Percentiles rank a stretch among this genome's conserved stretches.
These are phyloP conservation scores for Octonoba sinensis DNA, from an alignment of 2,888 invertebrate genomes.

Conservation along the genomic window DNA sequence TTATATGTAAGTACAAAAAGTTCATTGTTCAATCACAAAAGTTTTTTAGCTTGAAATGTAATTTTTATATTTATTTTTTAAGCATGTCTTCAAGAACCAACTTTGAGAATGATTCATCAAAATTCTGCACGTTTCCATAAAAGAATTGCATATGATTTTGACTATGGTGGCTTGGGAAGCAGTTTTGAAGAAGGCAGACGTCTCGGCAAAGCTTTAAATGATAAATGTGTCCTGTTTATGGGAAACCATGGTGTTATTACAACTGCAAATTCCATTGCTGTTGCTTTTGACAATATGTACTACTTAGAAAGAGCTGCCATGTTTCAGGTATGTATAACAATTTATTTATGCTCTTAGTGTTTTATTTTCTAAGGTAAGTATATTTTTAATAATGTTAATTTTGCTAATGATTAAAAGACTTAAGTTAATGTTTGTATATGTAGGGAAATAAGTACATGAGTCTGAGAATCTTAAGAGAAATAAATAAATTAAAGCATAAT, in stretches of 20 bases:
- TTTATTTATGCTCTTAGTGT: not conserved
- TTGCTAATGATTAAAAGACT: too few relatives aligned
- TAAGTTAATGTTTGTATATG: not conserved
- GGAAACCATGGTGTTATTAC: slow-evolving; percentile 57
- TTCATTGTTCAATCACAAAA: too few relatives aligned
- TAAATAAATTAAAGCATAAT: too few relatives aligned
- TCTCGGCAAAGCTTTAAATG: slow-evolving; percentile 48
- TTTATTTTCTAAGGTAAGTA: not conserved
- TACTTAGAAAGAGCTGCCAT: slow-evolving; percentile 67
- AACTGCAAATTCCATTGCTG: slow-evolving; percentile 61
- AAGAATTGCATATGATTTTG: slow-evolving; percentile 66
- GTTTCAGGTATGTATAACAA: slow-evolving; percentile 58
- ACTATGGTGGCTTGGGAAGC: slow-evolving; percentile 65
- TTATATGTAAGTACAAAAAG: too few relatives aligned
- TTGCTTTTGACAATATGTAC: slow-evolving; percentile 66
- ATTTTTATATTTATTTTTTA: slow-evolving; percentile 7
- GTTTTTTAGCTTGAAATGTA: not conserved
- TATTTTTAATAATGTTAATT: not conserved
- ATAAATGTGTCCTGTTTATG: slow-evolving; percentile 46
- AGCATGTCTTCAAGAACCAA: slow-evolving; percentile 65
- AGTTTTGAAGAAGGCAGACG: slow-evolving; percentile 65
- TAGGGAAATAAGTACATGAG: too few relatives aligned
- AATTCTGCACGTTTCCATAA: slow-evolving; percentile 65
- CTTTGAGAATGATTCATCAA: slow-evolving; percentile 66
- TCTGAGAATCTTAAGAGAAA: too few relatives aligned